Percentiles rank a stretch among this genome's conserved stretches.
Conservation (phyloP, 1,140 invertebrate genomes). For the Uloborus diversus region DNA sequence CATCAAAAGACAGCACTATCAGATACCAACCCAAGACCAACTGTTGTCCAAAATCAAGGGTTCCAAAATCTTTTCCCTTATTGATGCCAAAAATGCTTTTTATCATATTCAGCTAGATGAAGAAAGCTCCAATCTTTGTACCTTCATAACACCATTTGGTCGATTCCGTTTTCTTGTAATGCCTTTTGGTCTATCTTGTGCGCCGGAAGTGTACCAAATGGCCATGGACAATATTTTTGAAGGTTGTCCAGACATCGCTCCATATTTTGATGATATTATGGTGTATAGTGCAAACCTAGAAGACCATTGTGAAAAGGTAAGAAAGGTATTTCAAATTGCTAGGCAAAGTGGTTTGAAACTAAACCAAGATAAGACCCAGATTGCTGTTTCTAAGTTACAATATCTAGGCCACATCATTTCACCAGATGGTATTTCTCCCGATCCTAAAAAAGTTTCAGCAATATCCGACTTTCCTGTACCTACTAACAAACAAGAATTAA, state of each 20-base stretch:
- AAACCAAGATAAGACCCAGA: too few species aligned
- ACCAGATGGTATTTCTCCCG: slow-evolving; percentile 1
- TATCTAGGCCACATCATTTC: slow-evolving; percentile 29
- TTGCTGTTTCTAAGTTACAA: too few species aligned
- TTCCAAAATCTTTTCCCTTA: neutral
- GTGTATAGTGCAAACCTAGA: too few species aligned
- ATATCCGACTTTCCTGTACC: too few species aligned
- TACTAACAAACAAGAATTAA: too few species aligned
- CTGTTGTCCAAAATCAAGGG: slow-evolving; percentile 1
- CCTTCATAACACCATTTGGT: slow-evolving; percentile 56
- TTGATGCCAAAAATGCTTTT: slow-evolving; percentile 14
- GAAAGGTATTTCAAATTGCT: too few species aligned
- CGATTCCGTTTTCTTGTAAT: slow-evolving; percentile 65
- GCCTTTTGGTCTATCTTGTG: slow-evolving; percentile 67
- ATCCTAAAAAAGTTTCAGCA: too few species aligned
- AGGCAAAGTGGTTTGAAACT: too few species aligned
- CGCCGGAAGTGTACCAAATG: slow-evolving; percentile 61
- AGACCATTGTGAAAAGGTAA: too few species aligned
- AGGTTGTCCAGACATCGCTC: neutral
- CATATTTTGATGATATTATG: too few species aligned
- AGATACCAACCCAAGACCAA: slow-evolving; percentile 14
- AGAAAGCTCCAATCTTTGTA: slow-evolving; percentile 24
- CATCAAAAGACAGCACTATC: slow-evolving; percentile 47
- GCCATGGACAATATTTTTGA: slow-evolving; percentile 16
- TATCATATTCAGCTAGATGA: slow-evolving; percentile 20